Evolutionary conservation across 2,888 invertebrate genomes (phyloP).

Genomic region (Galerucella calmariensis): DNA sequence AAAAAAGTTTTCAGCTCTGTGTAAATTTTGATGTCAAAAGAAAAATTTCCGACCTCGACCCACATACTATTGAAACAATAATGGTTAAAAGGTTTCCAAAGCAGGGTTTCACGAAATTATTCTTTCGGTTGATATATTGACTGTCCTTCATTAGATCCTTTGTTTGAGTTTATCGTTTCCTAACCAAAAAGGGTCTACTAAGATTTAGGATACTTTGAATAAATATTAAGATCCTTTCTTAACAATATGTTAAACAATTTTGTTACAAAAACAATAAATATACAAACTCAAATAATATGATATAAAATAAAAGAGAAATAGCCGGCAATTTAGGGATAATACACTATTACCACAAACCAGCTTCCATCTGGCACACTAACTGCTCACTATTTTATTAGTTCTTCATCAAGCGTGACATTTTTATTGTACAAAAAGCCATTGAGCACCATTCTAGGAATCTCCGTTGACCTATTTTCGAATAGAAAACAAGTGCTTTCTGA

Average conservation of each 20-base stretch:
- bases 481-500: slow-evolving; percentile 38
- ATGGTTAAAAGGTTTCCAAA: slow-evolving; percentile 22
- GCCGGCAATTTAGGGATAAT: neutral
- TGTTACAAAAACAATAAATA: neutral
- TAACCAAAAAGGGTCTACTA: slow-evolving; percentile 30
- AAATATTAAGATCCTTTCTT: slow-evolving; percentile 11
- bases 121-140: slow-evolving; percentile 37
- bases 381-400: slow-evolving; percentile 30
- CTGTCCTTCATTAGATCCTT: slow-evolving; percentile 36
- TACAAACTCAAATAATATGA: neutral
- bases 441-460: slow-evolving; percentile 30
- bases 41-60: neutral
- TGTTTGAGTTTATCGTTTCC: slow-evolving; percentile 37
- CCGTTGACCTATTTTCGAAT: slow-evolving; percentile 37
- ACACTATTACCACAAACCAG: slow-evolving; percentile 5
- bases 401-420: slow-evolving; percentile 38
- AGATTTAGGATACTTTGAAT: slow-evolving; percentile 30
- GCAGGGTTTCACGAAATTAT: slow-evolving; percentile 25
- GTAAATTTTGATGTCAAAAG: too few species aligned
- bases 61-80: neutral
- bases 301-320: neutral
- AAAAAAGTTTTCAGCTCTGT: neutral
- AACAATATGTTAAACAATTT: neutral
- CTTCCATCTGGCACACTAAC: slow-evolving; percentile 23
- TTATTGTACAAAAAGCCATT: slow-evolving; percentile 35